Conservation (phyloP, 2,888 invertebrate species). For the Harpagoxenus sublaevis region DNA sequence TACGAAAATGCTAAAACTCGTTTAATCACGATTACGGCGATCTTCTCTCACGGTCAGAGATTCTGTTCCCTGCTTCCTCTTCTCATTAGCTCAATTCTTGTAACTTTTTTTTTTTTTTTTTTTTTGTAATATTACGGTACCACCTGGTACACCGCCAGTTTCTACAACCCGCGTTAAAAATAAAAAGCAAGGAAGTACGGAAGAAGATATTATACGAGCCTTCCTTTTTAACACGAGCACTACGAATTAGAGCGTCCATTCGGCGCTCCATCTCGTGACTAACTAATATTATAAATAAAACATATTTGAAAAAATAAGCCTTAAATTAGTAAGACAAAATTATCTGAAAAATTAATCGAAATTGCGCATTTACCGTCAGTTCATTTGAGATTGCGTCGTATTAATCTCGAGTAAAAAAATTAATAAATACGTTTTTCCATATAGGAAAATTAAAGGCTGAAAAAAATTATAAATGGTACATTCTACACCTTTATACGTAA, state of each 20-base stretch:
- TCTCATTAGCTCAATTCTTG: slow-evolving; percentile 47
- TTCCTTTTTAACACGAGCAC: slow-evolving; percentile 27
- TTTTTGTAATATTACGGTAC: slow-evolving; percentile 52
- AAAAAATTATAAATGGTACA: neutral
- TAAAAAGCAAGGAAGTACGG: slow-evolving; percentile 23
- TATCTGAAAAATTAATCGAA: slow-evolving; percentile 5
- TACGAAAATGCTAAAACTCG: slow-evolving; percentile 50
- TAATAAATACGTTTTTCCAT: neutral
- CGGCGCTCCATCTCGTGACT: neutral
- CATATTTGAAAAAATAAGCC: neutral
- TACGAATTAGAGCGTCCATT: slow-evolving; percentile 26
- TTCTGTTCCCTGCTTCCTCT: slow-evolving; percentile 45
- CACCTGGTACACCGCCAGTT: neutral
- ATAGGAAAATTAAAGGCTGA: too few species aligned
- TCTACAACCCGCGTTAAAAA: slow-evolving; percentile 11
- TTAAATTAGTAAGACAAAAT: neutral
- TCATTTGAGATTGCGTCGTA: neutral
- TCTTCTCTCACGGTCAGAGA: slow-evolving; percentile 60
- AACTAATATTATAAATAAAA: neutral
- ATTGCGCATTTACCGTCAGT: neutral
- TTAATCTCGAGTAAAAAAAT: neutral
- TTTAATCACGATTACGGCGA: slow-evolving; percentile 37
- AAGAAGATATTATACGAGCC: slow-evolving; percentile 6
- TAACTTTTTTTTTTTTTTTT: slow-evolving; percentile 46
- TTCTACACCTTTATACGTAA: neutral